These are phyloP conservation scores for Labrus mixtus DNA, from an alignment of 2,113 vertebrate genomes.

Conservation along the genomic window DNA sequence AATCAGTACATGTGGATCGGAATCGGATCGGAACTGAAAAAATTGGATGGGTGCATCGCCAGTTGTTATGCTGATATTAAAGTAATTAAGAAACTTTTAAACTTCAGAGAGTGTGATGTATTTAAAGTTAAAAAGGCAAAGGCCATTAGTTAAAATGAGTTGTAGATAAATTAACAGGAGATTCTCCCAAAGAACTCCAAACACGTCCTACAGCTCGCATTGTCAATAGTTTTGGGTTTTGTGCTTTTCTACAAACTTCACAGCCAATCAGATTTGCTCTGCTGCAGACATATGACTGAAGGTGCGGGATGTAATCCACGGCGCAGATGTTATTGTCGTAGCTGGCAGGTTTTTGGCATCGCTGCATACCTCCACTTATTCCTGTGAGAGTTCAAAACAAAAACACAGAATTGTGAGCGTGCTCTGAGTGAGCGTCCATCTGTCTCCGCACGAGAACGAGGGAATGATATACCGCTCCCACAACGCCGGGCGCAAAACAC, in stretches of 20 bases:
- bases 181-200: conserved; percentile 37
- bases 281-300: conserved; percentile 60
- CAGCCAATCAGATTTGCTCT: conserved; percentile 53
- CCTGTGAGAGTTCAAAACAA: conserved; percentile 47
- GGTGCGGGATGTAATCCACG: conserved; percentile 73
- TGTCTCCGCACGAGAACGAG: conserved; percentile 48
- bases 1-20: no score
- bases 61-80: no score
- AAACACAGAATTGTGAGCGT: conserved; percentile 48
- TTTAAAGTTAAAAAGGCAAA: no score
- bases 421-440: conserved; percentile 59
- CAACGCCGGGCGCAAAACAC: conserved; percentile 50
- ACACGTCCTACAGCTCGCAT: conserved; percentile 30
- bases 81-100: no score
- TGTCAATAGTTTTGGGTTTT: conserved; percentile 61
- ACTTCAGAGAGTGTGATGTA: no score
- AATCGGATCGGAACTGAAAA: no score
- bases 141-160: background rate
- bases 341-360: conserved; percentile 67
- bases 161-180: conserved; percentile 8
- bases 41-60: no score
- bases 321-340: conserved; percentile 72
- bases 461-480: conserved; percentile 62
- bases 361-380: conserved; percentile 55
- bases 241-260: conserved; percentile 57